These are phyloP conservation scores for Calcarius lapponicus DNA, from an alignment of 2,797 vertebrate genomes.

Conservation along the genomic window DNA sequence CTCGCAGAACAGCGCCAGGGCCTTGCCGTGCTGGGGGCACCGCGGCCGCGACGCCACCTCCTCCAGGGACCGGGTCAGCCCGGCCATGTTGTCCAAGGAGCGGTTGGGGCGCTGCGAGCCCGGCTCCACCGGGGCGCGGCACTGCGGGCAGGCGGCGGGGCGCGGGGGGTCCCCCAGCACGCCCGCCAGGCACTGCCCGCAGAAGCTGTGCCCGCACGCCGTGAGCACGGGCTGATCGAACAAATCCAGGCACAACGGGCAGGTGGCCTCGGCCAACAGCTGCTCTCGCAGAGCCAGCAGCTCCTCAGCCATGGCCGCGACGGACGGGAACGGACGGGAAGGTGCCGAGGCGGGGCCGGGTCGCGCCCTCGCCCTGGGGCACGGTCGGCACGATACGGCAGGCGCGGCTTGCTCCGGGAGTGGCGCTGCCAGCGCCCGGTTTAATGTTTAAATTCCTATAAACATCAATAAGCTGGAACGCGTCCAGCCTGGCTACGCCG, in stretches of 20 bases:
- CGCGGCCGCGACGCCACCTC: neutral
- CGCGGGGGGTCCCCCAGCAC: slow-evolving; percentile 29
- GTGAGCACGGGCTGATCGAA: slow-evolving; percentile 66
- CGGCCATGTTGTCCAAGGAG: slow-evolving; percentile 48
- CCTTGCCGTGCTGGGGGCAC: slow-evolving; percentile 55
- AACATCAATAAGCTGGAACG: too few relatives aligned
- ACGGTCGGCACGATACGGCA: neutral
- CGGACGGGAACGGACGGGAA: fast-evolving
- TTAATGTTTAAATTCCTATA: too few relatives aligned
- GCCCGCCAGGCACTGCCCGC: slow-evolving; percentile 49
- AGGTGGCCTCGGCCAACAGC: slow-evolving; percentile 49
- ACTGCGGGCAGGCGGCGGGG: slow-evolving; percentile 68
- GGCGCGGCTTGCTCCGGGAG: too few relatives aligned
- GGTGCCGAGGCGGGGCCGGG: too few relatives aligned
- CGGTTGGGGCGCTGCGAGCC: slow-evolving; percentile 61
- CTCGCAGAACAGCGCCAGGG: slow-evolving; percentile 53
- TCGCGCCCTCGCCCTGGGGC: fast-evolving
- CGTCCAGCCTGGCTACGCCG: too few relatives aligned
- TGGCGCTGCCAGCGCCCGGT: too few relatives aligned
- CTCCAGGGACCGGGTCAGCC: slow-evolving; percentile 28
- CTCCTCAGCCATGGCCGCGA: neutral
- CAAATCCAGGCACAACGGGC: slow-evolving; percentile 64
- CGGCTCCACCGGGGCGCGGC: neutral
- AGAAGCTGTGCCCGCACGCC: slow-evolving; percentile 76
- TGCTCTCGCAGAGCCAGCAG: too few relatives aligned